Evolutionary conservation across 2,888 invertebrate species (phyloP), one percentile per base, ranked within the genome.

Genomic region (Eupelmus urozonus): DNA sequence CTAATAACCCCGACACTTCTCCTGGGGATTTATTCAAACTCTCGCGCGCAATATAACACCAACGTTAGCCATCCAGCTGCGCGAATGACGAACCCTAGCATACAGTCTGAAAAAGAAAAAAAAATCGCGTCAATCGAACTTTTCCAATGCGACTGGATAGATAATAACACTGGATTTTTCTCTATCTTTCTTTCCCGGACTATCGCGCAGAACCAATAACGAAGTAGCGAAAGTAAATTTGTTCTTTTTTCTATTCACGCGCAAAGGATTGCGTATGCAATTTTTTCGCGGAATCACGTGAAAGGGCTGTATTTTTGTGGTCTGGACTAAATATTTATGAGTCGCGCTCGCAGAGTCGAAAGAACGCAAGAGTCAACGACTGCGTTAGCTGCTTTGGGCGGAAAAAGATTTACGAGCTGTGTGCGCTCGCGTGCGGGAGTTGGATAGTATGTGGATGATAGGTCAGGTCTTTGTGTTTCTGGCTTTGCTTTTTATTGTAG

Each of bases 191-290:
- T 20, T 29, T n/a, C 42, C 16, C 13, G 67, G 9, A 40, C 40
- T 51, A n/a, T 25, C n/a, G n/a, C n/a, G n/a, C n/a, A n/a, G n/a
- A n/a, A n/a, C n/a, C n/a, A n/a, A n/a, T n/a, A n/a, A n/a, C n/a
- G 23, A 27, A 20, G 11, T 20, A n/a, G n/a, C 18, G 69, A 69
- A 59, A 70, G 45, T 45, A 11, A 59, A 70, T 62, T 66, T 62
- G 18, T 59, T 20, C 51, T 18, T 40, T 16, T 16, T 16, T 49
- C 13, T 49, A 5, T 49, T 16, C 16, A 3, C 49, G 49, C 49
- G 16, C 16, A 16, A 49, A n/a, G 49, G 49, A 49, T 49, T 49
- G 49, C 16, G 11, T 34, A 9, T 34, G 9, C 3, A 34, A 34
- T 9, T 34, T 34, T 34, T 34, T 49, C 13, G 49, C n/a, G 49